A percentile compares a stretch with the other conserved stretches of the same genome.
Conservation (phyloP, 2,888 invertebrate species). For the Hemaris fuciformis region DNA sequence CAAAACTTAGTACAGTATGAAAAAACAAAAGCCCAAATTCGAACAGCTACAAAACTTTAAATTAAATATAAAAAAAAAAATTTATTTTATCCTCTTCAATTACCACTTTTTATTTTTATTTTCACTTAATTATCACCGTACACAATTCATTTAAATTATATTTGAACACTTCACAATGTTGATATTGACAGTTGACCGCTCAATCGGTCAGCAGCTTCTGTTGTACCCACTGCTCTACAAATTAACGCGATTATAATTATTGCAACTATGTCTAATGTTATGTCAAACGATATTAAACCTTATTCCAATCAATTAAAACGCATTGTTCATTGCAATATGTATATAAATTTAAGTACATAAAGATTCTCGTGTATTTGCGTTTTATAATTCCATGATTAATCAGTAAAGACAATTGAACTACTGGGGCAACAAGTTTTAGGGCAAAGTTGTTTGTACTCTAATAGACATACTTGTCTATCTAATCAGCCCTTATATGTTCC, state of each 20-base stretch:
- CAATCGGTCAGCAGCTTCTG: not conserved
- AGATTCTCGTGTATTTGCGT: not conserved
- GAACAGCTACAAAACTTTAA: too few species aligned
- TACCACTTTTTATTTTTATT: not conserved
- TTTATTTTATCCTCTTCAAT: too few species aligned
- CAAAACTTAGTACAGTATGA: too few species aligned
- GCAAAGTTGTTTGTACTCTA: too few species aligned
- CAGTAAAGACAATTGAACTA: too few species aligned
- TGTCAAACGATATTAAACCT: not conserved
- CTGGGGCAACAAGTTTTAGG: too few species aligned
- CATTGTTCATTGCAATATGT: not conserved
- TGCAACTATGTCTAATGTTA: not conserved
- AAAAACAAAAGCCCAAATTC: too few species aligned
- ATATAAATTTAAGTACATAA: not conserved
- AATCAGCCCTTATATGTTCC: too few species aligned
- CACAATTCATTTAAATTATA: not conserved
- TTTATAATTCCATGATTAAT: too few species aligned
- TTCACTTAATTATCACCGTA: not conserved
- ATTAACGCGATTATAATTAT: not conserved
- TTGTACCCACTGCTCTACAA: not conserved
- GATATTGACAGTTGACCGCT: not conserved
- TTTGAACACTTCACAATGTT: not conserved
- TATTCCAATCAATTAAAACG: not conserved
- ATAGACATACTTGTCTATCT: too few species aligned
- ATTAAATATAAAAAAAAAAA: not conserved